A percentile compares a stretch with the other conserved stretches of the same genome.
Conservation (phyloP, 2,113 vertebrate species). For the Zapornia atra region DNA sequence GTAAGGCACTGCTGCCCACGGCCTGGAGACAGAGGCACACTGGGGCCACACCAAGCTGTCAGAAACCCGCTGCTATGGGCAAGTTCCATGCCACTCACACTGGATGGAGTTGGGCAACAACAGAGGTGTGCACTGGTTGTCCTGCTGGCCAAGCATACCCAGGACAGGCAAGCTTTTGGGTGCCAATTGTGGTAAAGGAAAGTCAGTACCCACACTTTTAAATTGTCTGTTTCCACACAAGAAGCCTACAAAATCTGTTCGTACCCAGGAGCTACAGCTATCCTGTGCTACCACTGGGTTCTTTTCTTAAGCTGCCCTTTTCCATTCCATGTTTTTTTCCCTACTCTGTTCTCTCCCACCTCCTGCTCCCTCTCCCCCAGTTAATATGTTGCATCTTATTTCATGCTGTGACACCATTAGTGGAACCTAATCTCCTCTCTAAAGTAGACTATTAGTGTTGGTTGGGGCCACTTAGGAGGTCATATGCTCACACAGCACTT, state of each 20-base stretch:
- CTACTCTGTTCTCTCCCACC: neutral
- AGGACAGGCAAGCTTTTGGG: neutral
- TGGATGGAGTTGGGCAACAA: neutral
- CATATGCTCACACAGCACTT: slow-evolving; percentile 42
- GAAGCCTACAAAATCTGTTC: neutral
- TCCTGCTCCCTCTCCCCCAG: neutral
- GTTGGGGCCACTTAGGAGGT: slow-evolving; percentile 58
- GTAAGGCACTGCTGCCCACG: neutral
- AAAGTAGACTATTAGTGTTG: slow-evolving; percentile 55
- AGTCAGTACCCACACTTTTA: neutral
- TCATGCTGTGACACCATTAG: slow-evolving; percentile 69
- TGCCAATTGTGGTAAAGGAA: neutral
- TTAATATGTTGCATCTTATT: slow-evolving; percentile 50
- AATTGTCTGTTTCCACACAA: neutral
- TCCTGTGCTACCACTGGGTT: neutral
- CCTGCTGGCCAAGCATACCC: neutral
- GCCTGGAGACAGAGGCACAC: neutral
- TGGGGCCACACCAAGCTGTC: rapidly evolving
- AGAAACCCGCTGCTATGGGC: neutral
- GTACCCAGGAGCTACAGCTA: neutral
- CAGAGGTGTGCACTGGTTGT: neutral
- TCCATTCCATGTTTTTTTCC: neutral
- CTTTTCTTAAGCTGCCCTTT: neutral
- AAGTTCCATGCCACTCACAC: rapidly evolving
- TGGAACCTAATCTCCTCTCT: slow-evolving; percentile 57